A percentile compares a stretch with the other conserved stretches of the same genome.
phyloP scores from a whole-genome alignment of 2,888 invertebrate species.

The Thereva nobilitata region DNA sequence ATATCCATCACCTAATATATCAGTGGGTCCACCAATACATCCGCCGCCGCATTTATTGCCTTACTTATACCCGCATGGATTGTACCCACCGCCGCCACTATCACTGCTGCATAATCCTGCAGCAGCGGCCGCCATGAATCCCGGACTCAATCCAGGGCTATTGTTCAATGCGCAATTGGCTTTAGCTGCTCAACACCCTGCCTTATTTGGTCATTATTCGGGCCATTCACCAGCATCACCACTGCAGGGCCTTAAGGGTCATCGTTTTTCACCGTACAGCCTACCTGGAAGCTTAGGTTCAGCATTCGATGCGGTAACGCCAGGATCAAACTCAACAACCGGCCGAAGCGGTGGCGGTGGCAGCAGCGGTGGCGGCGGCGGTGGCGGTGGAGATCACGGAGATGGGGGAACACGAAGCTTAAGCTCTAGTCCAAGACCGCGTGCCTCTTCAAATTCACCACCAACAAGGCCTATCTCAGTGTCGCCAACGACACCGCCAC shows the following conservation, averaged over 20 bases:
- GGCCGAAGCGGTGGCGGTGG: constrained; percentile 13
- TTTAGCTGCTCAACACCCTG: constrained; percentile 84
- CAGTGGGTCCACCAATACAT: constrained; percentile 90
- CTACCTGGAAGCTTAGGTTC: constrained; percentile 78
- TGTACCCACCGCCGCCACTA: constrained; percentile 80
- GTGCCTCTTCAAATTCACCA: constrained; percentile 57
- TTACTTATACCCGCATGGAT: constrained; percentile 87
- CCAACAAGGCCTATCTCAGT: constrained; percentile 60
- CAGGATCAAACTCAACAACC: constrained; percentile 61
- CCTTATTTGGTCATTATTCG: constrained; percentile 71
- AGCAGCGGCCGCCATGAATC: constrained; percentile 62
- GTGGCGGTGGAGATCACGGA: constrained; percentile 45
- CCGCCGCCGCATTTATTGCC: constrained; percentile 87
- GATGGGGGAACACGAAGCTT: constrained; percentile 56
- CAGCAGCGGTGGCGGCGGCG: constrained; percentile 40
- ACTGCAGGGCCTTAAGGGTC: constrained; percentile 71
- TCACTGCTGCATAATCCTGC: constrained; percentile 66
- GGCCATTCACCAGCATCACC: constrained; percentile 72
- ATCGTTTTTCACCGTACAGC: constrained; percentile 89
- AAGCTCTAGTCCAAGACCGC: constrained; percentile 56
- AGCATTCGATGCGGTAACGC: constrained; percentile 88
- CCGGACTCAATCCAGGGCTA: constrained; percentile 78
- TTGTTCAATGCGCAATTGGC: constrained; percentile 88
- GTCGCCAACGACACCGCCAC: constrained; percentile 62
- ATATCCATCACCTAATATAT: constrained; percentile 89